Percentiles rank a stretch among this genome's conserved stretches.
These are phyloP conservation scores for Hydractinia echinata DNA, from an alignment of 30 jellyfish, hydroid and myxozoan genomes.

Conservation along the genomic window DNA sequence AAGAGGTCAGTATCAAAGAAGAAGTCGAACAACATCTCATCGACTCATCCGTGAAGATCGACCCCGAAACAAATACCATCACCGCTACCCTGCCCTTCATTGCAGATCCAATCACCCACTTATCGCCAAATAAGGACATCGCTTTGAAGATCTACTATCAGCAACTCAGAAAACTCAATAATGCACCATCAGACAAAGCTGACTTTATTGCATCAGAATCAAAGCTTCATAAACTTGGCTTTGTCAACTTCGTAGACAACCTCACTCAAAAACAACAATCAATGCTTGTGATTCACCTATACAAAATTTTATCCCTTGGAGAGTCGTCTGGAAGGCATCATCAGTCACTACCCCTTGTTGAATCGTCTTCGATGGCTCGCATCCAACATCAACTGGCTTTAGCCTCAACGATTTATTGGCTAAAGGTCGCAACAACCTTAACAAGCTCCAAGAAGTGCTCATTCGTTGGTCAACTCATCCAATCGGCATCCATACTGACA, in stretches of 20 bases:
- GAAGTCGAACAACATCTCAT: no score
- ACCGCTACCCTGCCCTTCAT: conserved; percentile 3
- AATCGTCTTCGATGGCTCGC: conserved; percentile 5
- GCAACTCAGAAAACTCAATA: no score
- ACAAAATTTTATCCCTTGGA: no score
- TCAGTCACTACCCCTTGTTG: conserved; percentile 7
- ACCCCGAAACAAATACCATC: no score
- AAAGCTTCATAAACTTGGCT: conserved; percentile 1
- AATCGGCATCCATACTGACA: conserved; percentile 16
- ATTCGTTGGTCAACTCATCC: conserved; percentile 18
- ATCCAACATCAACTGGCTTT: background rate
- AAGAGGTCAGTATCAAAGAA: no score
- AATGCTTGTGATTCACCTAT: background rate
- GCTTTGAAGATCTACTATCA: background rate
- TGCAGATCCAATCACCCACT: background rate
- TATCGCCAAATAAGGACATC: background rate
- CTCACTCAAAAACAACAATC: background rate
- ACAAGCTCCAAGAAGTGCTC: conserved; percentile 22
- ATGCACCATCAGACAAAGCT: background rate
- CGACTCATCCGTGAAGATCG: no score
- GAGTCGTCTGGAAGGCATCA: no score
- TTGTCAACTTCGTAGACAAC: background rate
- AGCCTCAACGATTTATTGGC: conserved; percentile 10
- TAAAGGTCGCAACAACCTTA: background rate
- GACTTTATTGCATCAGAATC: background rate